Conservation (phyloP, 2,888 invertebrate genomes). For the Isoperla grammatica region DNA sequence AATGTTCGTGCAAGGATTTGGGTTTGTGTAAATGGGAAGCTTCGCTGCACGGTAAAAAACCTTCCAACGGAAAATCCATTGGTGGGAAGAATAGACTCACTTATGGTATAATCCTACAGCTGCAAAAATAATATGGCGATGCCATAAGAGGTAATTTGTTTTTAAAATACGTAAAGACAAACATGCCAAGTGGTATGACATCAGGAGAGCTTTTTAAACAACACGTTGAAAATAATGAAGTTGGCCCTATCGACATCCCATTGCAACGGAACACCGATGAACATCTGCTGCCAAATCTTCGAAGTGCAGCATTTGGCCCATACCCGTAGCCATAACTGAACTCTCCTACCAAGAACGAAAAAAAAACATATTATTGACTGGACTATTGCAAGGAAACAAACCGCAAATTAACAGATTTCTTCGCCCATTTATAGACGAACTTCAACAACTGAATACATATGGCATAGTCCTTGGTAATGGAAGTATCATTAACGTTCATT, state of each 20-base stretch:
- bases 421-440: not conserved
- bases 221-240: not conserved
- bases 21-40: no score
- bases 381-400: not conserved
- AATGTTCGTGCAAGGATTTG: no score
- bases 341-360: not conserved
- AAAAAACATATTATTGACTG: slow-evolving; percentile 1
- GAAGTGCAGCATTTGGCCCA: not conserved
- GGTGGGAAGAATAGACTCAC: no score
- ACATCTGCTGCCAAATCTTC: not conserved
- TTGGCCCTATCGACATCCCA: not conserved
- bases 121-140: no score
- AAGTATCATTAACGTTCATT: not conserved
- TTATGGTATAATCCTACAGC: no score
- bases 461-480: not conserved
- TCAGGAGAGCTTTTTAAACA: not conserved
- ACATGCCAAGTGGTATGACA: not conserved
- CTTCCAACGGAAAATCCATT: no score
- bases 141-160: no score
- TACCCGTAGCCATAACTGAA: not conserved
- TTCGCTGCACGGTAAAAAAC: no score
- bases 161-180: not conserved
- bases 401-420: not conserved
- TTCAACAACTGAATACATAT: not conserved
- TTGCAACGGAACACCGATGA: not conserved